Evolutionary conservation across 2,797 vertebrate species (phyloP).

Genomic region (Gobionotothen gibberifrons): DNA sequence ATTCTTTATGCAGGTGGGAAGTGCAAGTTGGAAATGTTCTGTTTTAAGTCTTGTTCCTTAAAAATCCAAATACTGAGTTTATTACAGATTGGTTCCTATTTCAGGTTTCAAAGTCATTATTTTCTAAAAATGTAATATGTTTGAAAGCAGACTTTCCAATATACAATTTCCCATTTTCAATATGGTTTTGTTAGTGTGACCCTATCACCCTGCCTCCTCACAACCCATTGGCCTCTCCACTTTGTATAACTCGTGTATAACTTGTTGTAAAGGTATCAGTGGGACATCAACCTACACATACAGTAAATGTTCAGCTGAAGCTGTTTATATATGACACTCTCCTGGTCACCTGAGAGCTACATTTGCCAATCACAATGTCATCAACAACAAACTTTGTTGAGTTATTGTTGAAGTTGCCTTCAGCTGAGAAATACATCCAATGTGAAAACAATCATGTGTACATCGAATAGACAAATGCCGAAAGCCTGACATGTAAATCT

Average conservation of each 20-base stretch:
- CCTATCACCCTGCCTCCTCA: neutral
- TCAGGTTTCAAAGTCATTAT: neutral
- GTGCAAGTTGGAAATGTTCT: neutral
- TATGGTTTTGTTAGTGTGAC: neutral
- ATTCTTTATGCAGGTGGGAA: neutral
- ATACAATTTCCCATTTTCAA: neutral
- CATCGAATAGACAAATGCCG: neutral
- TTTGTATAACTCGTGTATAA: slow-evolving; percentile 31
- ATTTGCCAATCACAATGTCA: slow-evolving; percentile 37
- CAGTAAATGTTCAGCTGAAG: neutral
- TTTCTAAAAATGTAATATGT: neutral
- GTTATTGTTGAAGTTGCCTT: no score
- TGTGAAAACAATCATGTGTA: neutral
- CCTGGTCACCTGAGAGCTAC: slow-evolving; percentile 47
- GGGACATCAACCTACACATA: slow-evolving; percentile 15
- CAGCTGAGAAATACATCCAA: neutral
- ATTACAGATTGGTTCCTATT: neutral
- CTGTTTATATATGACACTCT: neutral
- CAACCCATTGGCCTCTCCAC: neutral
- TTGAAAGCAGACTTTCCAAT: neutral
- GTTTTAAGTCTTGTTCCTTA: neutral
- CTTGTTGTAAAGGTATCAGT: slow-evolving; percentile 32
- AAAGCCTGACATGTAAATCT: no score
- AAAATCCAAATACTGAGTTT: neutral
- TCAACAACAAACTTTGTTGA: slow-evolving; percentile 28